A percentile compares a stretch with the other conserved stretches of the same genome.
Evolutionary conservation across 2,888 invertebrate genomes (phyloP).

Genomic region (Hypomecis atomaria): DNA sequence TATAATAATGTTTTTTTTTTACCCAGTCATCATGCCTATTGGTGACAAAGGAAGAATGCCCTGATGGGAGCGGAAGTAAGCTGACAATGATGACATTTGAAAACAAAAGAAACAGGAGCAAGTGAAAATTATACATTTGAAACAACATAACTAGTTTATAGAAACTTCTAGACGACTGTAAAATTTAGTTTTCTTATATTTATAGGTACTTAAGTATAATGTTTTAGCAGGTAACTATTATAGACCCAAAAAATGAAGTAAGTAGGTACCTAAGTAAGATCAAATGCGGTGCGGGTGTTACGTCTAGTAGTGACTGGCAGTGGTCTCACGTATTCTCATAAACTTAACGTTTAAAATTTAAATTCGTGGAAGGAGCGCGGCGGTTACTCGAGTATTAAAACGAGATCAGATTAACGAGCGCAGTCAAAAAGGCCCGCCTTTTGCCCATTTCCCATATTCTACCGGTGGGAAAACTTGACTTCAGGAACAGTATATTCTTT

Average conservation of each 20-base stretch:
- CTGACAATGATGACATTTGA: no score
- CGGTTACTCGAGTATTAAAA: constrained; percentile 44
- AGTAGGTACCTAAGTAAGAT: constrained; percentile 37
- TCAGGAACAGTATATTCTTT: not conserved
- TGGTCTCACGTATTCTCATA: constrained; percentile 53
- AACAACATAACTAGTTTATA: no score
- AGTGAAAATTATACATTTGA: no score
- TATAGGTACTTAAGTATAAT: no score
- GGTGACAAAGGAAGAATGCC: no score
- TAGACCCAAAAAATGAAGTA: constrained; percentile 4
- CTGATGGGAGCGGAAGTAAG: no score
- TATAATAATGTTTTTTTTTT: no score
- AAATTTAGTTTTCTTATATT: no score
- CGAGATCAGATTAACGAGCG: constrained; percentile 48
- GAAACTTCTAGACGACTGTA: no score
- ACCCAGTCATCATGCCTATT: no score
- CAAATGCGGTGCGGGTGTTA: constrained; percentile 7
- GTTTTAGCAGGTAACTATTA: no score
- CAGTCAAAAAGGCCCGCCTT: constrained; percentile 22
- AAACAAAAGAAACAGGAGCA: no score
- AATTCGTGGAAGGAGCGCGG: constrained; percentile 57
- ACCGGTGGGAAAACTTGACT: not conserved
- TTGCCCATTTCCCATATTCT: constrained; percentile 9
- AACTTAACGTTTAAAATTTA: constrained; percentile 45
- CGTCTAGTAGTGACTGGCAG: constrained; percentile 20